Conservation (phyloP, 2,797 vertebrate genomes). For the Cygnus olor region DNA sequence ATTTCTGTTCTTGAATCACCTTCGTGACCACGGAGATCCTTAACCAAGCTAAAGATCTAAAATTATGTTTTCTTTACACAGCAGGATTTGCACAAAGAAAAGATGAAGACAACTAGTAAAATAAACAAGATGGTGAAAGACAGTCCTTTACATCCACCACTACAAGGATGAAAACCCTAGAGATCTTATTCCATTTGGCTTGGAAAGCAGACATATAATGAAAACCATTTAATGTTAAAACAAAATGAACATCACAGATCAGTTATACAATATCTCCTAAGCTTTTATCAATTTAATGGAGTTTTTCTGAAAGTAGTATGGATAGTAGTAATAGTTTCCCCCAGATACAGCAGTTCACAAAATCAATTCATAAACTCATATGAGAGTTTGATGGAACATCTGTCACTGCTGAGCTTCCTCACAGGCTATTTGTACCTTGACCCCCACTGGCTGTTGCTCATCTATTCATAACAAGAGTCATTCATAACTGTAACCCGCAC, state of each 20-base stretch:
- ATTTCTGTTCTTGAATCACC: background rate
- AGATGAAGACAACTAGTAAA: background rate
- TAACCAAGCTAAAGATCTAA: background rate
- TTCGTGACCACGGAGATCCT: background rate
- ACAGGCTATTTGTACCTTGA: background rate
- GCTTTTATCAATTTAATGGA: background rate
- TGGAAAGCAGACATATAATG: background rate
- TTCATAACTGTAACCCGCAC: background rate
- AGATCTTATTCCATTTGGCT: background rate
- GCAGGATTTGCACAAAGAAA: background rate
- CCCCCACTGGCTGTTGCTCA: background rate
- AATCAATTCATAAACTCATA: background rate
- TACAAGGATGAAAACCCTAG: fast-evolving
- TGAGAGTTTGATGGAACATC: background rate
- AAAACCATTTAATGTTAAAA: background rate
- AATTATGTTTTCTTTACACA: background rate
- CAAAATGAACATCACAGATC: background rate
- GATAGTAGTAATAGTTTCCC: background rate
- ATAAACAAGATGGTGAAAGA: background rate
- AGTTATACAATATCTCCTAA: background rate
- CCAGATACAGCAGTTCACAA: background rate
- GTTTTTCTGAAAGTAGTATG: background rate
- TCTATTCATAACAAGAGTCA: background rate
- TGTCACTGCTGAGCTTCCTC: background rate
- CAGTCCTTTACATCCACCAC: background rate